Base-by-base conservation (phyloP, 2,113 vertebrate genomes). In the Machaerirhynchus nigripectus region DNA sequence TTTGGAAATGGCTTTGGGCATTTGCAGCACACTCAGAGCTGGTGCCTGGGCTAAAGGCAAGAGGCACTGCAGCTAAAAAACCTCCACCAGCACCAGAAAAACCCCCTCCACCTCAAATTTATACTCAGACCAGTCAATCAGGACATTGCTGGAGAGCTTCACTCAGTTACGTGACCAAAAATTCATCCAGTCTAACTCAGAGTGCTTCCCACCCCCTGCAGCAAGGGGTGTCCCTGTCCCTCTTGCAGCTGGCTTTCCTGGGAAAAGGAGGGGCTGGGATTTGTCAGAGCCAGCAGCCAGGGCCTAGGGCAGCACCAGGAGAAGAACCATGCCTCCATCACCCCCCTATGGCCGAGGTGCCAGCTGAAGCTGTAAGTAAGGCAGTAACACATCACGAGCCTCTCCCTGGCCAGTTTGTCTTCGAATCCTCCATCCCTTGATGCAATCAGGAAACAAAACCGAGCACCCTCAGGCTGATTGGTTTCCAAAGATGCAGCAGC, bases 351-450 rank as follows among this genome's bases (percentile, higher is more conserved):
- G 57, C 30, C 63, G 30, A 39, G 11, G 42, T 4, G 18, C 14
- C 67, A 7, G 1, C n/a, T 6, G 6, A 37, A 83, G 35, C 73
- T n/a, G n/a, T n/a, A n/a, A n/a, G n/a, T n/a, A n/a, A n/a, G n/a
- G n/a, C 1, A 61, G 6, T 1, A 71, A 39, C 27, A 11, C 2
- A 2, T 7, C 60, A 59, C 2, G 9, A 26, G 8, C 5, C 39
- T 74, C 75, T 27, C 31, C 3, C 23, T 19, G 15, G 9, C 20
- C 40, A 11, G 33, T 65, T 18, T 59, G 9, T 15, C 33, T 80
- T 33, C n/a, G 9, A 77, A 81, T 67, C 30, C n/a, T 52, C 37
- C 73, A 21, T 18, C 42, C 44, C 26, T 55, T 24, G 30, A 18
- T 46, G 55, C 7, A 21, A 61, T 49, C 42, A 70, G 85, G 69